phyloP scores from a whole-genome alignment of 2,888 invertebrate genomes.

The Chymomyza fuscimana region DNA sequence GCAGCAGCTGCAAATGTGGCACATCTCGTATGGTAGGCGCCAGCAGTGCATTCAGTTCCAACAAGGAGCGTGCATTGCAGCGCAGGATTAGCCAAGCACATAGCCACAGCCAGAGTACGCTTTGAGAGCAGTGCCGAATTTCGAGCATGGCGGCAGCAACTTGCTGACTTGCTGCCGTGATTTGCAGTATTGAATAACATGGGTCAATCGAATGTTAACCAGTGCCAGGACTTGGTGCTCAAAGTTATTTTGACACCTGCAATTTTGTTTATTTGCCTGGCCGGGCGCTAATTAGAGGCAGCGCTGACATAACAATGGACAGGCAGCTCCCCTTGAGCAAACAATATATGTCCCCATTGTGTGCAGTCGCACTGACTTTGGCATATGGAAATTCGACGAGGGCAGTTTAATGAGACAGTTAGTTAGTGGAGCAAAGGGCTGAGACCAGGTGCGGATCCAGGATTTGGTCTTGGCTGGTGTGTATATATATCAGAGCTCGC shows the following conservation, averaged over 20 bases:
- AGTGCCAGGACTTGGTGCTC: neutral
- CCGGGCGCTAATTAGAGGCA: constrained; percentile 52
- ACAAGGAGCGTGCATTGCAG: neutral
- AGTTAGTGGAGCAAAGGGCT: no score
- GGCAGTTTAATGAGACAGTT: no score
- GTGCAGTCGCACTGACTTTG: neutral
- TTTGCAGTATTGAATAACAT: neutral
- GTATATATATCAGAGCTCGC: no score
- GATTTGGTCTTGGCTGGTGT: no score
- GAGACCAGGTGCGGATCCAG: no score
- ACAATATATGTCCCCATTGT: neutral
- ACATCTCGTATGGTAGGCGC: constrained; percentile 39
- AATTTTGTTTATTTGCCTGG: constrained; percentile 59
- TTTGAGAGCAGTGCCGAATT: neutral
- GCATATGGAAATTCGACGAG: neutral
- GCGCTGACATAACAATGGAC: constrained; percentile 1
- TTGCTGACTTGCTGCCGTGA: neutral
- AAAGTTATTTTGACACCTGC: constrained; percentile 61
- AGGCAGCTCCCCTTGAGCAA: neutral
- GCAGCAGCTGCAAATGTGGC: constrained; percentile 47
- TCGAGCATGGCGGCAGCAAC: neutral
- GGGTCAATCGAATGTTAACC: neutral
- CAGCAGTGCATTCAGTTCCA: constrained; percentile 33
- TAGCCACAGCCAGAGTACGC: constrained; percentile 15
- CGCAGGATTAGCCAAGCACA: neutral